These are phyloP conservation scores for Corvus hawaiiensis DNA, from an alignment of 2,113 vertebrate species.

Conservation along the genomic window DNA sequence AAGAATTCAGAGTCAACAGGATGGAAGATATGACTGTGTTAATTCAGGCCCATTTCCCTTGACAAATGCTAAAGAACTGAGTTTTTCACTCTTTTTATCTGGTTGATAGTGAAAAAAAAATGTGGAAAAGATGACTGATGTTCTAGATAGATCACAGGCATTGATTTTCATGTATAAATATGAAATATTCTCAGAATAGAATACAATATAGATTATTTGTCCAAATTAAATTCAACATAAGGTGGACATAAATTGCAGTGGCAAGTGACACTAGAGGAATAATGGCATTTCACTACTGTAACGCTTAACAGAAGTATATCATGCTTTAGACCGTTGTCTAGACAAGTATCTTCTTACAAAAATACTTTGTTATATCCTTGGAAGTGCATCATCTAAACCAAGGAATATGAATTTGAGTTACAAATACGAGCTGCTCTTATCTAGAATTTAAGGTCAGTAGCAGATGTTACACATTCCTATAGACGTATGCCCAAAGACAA, in stretches of 20 bases:
- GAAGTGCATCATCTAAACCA: conserved; percentile 8
- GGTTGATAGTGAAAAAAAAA: background rate
- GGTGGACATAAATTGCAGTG: background rate
- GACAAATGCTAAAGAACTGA: background rate
- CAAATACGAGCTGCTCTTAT: conserved; percentile 54
- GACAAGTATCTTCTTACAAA: background rate
- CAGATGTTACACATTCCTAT: conserved; percentile 75
- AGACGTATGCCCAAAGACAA: conserved; percentile 63
- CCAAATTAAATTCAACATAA: conserved; percentile 42
- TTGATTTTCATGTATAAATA: conserved; percentile 32
- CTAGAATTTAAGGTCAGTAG: conserved; percentile 71
- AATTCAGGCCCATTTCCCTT: background rate
- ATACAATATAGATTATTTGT: conserved; percentile 47
- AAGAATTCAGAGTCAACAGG: background rate
- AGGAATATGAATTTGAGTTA: conserved; percentile 34
- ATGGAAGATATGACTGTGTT: background rate
- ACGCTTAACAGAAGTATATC: background rate
- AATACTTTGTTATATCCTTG: conserved; percentile 4
- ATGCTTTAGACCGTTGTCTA: background rate
- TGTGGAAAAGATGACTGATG: background rate
- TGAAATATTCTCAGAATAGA: conserved; percentile 47
- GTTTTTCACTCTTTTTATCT: background rate
- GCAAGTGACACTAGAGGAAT: background rate
- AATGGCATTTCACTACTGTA: conserved; percentile 17
- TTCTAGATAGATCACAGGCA: background rate